A percentile compares a stretch with the other conserved stretches of the same genome.
These are phyloP conservation scores for Microvelia longipes DNA, from an alignment of 1,140 invertebrate genomes.

Conservation along the genomic window DNA sequence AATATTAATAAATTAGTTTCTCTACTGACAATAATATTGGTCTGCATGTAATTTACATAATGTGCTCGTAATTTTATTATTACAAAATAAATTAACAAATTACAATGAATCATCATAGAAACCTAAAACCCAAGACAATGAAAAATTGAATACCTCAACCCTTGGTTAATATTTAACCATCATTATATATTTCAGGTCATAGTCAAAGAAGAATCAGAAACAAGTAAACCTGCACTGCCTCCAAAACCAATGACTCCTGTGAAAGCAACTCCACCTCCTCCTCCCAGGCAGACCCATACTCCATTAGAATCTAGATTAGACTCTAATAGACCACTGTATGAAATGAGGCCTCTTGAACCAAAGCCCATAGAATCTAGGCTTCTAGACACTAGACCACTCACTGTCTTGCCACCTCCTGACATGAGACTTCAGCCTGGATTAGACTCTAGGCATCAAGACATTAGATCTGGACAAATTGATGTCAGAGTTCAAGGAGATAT, in stretches of 20 bases:
- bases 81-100: too few relatives aligned
- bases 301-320: background rate
- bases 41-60: too few relatives aligned
- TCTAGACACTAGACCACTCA: background rate
- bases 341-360: background rate
- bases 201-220: constrained; percentile 17
- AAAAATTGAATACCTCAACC: too few relatives aligned
- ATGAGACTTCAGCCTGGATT: background rate
- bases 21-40: too few relatives aligned
- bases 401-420: background rate
- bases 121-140: too few relatives aligned
- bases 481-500: background rate
- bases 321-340: background rate
- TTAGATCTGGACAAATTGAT: background rate
- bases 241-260: constrained; percentile 47
- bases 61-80: too few relatives aligned
- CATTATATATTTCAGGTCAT: constrained; percentile 20
- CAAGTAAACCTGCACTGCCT: constrained; percentile 48
- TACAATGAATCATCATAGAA: too few relatives aligned
- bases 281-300: constrained; percentile 32
- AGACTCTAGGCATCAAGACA: background rate
- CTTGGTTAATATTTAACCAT: too few relatives aligned
- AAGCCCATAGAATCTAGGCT: background rate
- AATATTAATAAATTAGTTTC: too few relatives aligned
- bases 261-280: constrained; percentile 31